Evolutionary conservation across 2,888 invertebrate species (phyloP), one percentile per base, ranked within the genome.

Genomic region (Chouioia cunea): DNA sequence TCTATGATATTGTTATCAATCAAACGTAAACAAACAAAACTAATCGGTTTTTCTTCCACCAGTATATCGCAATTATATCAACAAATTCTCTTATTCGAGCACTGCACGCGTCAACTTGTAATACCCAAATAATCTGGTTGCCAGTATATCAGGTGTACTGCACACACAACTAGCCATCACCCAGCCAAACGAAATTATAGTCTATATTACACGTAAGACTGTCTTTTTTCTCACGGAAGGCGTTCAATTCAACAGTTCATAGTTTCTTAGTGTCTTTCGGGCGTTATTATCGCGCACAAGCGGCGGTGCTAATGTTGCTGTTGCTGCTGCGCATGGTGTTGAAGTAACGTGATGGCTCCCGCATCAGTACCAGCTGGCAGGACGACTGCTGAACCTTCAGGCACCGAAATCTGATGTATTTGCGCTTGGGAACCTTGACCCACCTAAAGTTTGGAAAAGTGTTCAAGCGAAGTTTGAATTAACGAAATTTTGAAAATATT

Each of bases 301-400:
- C 20, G 23, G 12, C 23, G 27, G 6, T 73, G 69, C 6, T 70
- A 60, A 12, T 69, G 63, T 79, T 81, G 79, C 23, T 78, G 77
- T 18, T 78, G 79, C 47, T 78, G 77, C 43, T 79, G 78, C 4
- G 80, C 79, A 6, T 81, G 81, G 86, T 88, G 83, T 77, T 86
- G 86, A 3, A 85, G 77, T 75, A 86, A 80, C 54, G 85, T 81
- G 83, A 86, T 86, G 6, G 86, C 84, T 18, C 86, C 86, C 2
- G 86, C 86, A 76, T 88, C 88, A 0, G 87, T 86, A 1, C 88
- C 87, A 0, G 88, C 83, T 2, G 89, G 89, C 73, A 89, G 81
- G 50, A 89, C 89, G 50, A 88, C 88, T 0, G 89, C 88, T 59
- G 84, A 83, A 22, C 84, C 83, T 71, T 86, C 84, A 67, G 81